Evolutionary conservation across 2,113 vertebrate genomes (phyloP).

Genomic region (Triplophysa dalaica): DNA sequence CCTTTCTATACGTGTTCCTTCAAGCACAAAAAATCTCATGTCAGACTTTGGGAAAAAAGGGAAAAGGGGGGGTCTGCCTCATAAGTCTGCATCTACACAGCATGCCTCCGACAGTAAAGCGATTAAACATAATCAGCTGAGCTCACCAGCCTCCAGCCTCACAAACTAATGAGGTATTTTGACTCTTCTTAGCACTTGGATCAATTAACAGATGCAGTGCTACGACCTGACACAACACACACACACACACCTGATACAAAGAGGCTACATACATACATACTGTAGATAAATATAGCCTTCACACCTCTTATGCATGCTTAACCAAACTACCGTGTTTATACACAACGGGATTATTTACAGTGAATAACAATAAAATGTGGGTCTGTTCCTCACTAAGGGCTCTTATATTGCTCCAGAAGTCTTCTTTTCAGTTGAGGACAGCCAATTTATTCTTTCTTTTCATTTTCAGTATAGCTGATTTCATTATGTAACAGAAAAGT

Average conservation of each 20-base stretch:
- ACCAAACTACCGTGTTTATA: no score
- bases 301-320: no score
- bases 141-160: conserved; percentile 66
- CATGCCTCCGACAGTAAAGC: conserved; percentile 63
- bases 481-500: no score
- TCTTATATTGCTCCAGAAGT: no score
- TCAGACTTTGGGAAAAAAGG: conserved; percentile 2
- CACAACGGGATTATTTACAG: no score
- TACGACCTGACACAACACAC: neutral
- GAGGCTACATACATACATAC: neutral
- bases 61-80: neutral
- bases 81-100: conserved; percentile 61
- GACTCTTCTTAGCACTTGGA: conserved; percentile 60
- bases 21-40: conserved; percentile 12
- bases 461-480: no score
- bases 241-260: neutral
- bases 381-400: no score
- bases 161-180: conserved; percentile 61
- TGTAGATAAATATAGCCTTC: no score
- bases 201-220: conserved; percentile 67
- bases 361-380: no score
- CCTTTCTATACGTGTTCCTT: conserved; percentile 1
- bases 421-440: no score
- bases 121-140: conserved; percentile 73
- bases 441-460: no score